Percentiles rank a stretch among this genome's conserved stretches.
phyloP scores from a whole-genome alignment of 2,888 invertebrate species.

The Trachelus stipa region DNA sequence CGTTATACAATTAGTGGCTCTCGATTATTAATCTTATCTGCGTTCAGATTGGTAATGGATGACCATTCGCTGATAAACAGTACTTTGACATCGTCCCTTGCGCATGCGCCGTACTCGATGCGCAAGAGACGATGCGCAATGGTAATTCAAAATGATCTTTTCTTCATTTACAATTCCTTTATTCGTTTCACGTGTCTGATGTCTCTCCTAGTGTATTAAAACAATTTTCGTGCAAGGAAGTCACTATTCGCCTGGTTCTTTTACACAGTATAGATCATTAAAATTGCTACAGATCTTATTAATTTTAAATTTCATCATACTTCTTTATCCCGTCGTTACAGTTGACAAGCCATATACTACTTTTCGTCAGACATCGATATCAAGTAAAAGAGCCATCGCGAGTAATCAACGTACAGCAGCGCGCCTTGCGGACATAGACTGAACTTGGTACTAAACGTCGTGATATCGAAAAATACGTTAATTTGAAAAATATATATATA shows the following conservation, averaged over 20 bases:
- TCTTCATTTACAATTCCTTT: not conserved
- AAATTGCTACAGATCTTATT: not conserved
- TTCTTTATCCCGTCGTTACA: not conserved
- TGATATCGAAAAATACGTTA: conserved; percentile 55
- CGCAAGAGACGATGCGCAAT: not conserved
- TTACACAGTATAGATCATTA: not conserved
- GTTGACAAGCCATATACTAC: too few relatives aligned
- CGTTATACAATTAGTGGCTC: conserved; percentile 44
- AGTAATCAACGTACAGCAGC: not conserved
- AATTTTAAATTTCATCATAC: not conserved
- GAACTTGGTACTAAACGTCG: not conserved
- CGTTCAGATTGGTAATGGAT: not conserved
- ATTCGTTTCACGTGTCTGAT: conserved; percentile 18
- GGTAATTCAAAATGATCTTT: not conserved
- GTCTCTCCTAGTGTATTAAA: conserved; percentile 15
- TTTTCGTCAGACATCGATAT: not conserved
- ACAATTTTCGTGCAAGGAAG: not conserved
- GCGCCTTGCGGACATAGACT: not conserved
- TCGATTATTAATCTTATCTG: conserved; percentile 31
- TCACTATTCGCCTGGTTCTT: not conserved
- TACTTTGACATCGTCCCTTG: not conserved
- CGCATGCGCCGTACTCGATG: not conserved
- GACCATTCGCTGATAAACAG: not conserved
- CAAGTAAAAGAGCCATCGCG: not conserved
- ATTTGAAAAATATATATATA: conserved; percentile 44